Conservation (phyloP, 1,140 invertebrate genomes). For the Cephus cinctus region DNA sequence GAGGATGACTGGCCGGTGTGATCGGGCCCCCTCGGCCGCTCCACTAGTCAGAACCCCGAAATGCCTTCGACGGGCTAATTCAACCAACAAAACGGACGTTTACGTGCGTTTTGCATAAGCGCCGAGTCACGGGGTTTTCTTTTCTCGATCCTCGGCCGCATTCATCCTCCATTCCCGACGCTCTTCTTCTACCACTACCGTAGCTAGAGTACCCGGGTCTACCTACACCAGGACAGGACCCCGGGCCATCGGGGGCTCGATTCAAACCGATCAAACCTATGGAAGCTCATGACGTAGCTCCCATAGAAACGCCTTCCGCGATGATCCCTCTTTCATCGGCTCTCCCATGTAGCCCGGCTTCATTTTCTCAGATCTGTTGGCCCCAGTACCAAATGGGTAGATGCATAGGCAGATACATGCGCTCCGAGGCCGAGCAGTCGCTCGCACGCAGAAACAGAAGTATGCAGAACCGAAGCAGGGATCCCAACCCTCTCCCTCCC, state of each 20-base stretch:
- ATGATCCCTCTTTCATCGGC: too few relatives aligned
- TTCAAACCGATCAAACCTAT: neutral
- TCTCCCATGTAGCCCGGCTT: too few relatives aligned
- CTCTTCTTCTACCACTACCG: too few relatives aligned
- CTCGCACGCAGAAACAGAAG: conserved; percentile 21
- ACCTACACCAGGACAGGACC: too few relatives aligned
- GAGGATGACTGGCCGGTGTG: conserved; percentile 39
- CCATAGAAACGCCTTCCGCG: too few relatives aligned
- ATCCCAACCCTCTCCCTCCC: conserved; percentile 14
- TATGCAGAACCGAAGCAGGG: conserved; percentile 17
- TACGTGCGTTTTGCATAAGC: conserved; percentile 50
- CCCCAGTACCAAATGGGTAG: too few relatives aligned
- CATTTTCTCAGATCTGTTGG: too few relatives aligned
- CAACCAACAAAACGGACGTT: conserved; percentile 53
- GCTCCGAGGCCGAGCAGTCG: neutral
- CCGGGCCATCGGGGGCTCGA: too few relatives aligned
- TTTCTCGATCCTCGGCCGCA: conserved; percentile 9
- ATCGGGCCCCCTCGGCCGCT: conserved; percentile 21
- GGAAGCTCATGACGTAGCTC: neutral
- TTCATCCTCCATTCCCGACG: neutral
- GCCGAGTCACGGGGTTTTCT: conserved; percentile 37
- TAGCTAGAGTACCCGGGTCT: too few relatives aligned
- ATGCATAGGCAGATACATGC: too few relatives aligned
- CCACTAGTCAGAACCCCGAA: neutral
- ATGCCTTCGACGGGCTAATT: conserved; percentile 42